phyloP scores from a whole-genome alignment of 1,140 invertebrate species.

The Leptinotarsa texana region DNA sequence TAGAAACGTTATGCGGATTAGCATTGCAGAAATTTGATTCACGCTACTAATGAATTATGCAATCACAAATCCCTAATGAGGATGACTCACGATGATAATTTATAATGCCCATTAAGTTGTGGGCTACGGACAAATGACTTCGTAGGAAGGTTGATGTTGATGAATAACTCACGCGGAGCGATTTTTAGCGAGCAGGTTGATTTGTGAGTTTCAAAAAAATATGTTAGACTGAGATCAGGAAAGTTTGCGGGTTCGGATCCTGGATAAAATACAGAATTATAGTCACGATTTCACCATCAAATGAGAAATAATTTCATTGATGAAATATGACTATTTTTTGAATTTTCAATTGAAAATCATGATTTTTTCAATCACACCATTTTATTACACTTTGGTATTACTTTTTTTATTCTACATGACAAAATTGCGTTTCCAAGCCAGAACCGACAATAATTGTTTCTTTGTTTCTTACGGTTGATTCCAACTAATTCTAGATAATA shows the following conservation, averaged over 20 bases:
- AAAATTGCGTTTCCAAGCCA: too few relatives aligned
- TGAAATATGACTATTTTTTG: too few relatives aligned
- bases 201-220: background rate
- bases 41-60: slow-evolving; percentile 17
- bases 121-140: background rate
- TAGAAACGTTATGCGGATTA: slow-evolving; percentile 1
- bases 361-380: too few relatives aligned
- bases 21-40: slow-evolving; percentile 18
- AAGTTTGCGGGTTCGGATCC: background rate
- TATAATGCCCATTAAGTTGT: slow-evolving; percentile 7
- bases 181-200: slow-evolving; percentile 2
- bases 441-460: too few relatives aligned
- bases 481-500: too few relatives aligned
- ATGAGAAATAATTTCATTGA: too few relatives aligned
- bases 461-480: too few relatives aligned
- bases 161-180: slow-evolving; percentile 1
- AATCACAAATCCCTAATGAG: slow-evolving; percentile 12
- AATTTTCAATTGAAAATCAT: too few relatives aligned
- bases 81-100: slow-evolving; percentile 13
- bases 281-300: too few relatives aligned
- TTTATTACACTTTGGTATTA: too few relatives aligned
- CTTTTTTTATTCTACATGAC: too few relatives aligned
- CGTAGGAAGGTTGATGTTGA: slow-evolving; percentile 16
- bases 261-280: too few relatives aligned
- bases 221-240: background rate